Evolutionary conservation across 1,140 invertebrate genomes (phyloP).

Genomic region (Pararge aegeria): DNA sequence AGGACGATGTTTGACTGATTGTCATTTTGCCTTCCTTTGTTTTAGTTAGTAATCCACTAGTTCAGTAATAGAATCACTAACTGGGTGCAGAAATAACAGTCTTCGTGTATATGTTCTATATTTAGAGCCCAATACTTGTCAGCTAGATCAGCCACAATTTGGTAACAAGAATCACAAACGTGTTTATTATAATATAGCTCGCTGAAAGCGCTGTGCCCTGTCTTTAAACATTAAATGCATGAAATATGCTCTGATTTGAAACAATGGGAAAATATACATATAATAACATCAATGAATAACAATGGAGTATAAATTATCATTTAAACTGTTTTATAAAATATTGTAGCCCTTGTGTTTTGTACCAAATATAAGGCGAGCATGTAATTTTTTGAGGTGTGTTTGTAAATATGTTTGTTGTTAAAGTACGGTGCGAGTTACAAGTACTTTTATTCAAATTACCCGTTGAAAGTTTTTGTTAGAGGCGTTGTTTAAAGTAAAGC

Average conservation of each 20-base stretch:
- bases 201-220: constrained; percentile 32
- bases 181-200: no score
- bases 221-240: constrained; percentile 74
- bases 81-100: no score
- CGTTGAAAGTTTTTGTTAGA: neutral
- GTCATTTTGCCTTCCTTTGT: no score
- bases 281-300: constrained; percentile 80
- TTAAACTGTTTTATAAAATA: constrained; percentile 79
- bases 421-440: constrained; percentile 6
- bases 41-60: no score
- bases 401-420: constrained; percentile 21
- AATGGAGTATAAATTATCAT: constrained; percentile 79
- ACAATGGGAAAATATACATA: constrained; percentile 79
- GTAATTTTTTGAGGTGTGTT: constrained; percentile 53
- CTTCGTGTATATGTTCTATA: no score
- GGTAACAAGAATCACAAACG: no score
- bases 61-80: no score
- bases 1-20: no score
- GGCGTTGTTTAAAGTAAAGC: neutral
- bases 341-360: constrained; percentile 68
- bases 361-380: constrained; percentile 55
- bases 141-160: no score
- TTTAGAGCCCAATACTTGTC: no score
- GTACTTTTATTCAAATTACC: constrained; percentile 1
- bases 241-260: constrained; percentile 79